These are phyloP conservation scores for Eumerus sabulonum DNA, from an alignment of 2,888 invertebrate species.

Conservation along the genomic window DNA sequence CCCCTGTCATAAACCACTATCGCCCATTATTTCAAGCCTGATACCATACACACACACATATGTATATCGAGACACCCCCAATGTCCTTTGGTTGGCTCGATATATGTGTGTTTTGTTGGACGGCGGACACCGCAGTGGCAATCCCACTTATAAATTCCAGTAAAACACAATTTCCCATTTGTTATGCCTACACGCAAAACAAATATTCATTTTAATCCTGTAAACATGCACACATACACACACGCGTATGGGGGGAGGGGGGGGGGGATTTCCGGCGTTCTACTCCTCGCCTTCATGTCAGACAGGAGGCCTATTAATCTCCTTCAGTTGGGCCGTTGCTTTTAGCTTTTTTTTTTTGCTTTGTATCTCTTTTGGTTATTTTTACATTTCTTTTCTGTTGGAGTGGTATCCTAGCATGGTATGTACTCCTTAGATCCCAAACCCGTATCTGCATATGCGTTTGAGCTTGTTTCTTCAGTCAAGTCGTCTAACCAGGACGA, in stretches of 20 bases:
- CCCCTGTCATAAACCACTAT: conserved; percentile 67
- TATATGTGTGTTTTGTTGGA: not conserved
- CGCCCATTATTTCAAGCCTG: conserved; percentile 49
- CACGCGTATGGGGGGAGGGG: too few relatives aligned
- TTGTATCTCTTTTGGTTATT: conserved; percentile 33
- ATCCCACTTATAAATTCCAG: conserved; percentile 69
- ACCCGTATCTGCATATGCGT: conserved; percentile 16
- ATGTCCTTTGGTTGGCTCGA: not conserved
- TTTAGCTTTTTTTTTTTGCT: conserved; percentile 11
- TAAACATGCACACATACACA: conserved; percentile 37
- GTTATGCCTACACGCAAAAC: conserved; percentile 68
- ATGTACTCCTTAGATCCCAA: conserved; percentile 55
- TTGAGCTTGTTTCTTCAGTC: conserved; percentile 22
- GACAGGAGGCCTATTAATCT: conserved; percentile 72
- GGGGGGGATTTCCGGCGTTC: too few relatives aligned
- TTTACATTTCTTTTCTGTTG: not conserved
- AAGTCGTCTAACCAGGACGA: conserved; percentile 9
- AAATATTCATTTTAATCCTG: conserved; percentile 68
- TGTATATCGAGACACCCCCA: too few relatives aligned
- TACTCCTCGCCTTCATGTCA: conserved; percentile 46
- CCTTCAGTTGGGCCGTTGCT: conserved; percentile 67
- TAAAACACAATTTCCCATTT: conserved; percentile 69
- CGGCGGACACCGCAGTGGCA: conserved; percentile 44
- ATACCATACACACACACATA: not conserved
- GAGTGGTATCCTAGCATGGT: conserved; percentile 25